Evolutionary conservation across 2,888 invertebrate species (phyloP).

Genomic region (Ophion costatus): DNA sequence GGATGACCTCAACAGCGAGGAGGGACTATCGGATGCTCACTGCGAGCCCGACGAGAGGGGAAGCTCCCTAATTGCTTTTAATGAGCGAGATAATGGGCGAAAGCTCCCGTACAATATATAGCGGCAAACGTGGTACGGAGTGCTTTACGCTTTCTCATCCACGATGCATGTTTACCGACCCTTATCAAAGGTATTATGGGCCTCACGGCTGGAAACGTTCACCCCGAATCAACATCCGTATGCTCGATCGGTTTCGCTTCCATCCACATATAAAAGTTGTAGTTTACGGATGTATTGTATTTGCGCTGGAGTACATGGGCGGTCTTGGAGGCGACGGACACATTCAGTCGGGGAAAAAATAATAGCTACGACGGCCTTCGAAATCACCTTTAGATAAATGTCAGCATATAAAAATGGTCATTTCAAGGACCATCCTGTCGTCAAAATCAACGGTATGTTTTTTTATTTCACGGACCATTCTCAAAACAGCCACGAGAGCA

Average conservation of each 20-base stretch:
- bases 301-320: not conserved
- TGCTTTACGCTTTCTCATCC: constrained; percentile 50
- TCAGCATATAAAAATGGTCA: no score
- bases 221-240: constrained; percentile 38
- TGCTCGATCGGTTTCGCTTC: constrained; percentile 9
- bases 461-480: no score
- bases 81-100: constrained; percentile 68
- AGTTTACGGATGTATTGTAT: not conserved
- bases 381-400: no score
- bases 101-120: constrained; percentile 54
- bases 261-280: not conserved
- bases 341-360: no score
- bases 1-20: constrained; percentile 54
- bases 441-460: no score
- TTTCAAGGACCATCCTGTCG: no score
- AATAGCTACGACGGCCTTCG: no score
- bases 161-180: constrained; percentile 40
- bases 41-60: constrained; percentile 51
- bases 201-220: constrained; percentile 39
- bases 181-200: constrained; percentile 55
- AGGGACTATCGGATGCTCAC: constrained; percentile 67
- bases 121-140: constrained; percentile 18
- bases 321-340: no score
- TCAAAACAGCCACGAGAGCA: no score
- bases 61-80: constrained; percentile 69